Evolutionary conservation across 1,140 invertebrate genomes (phyloP), one percentile per base, ranked within the genome.

Genomic region (Venustaconcha ellipsiformis): DNA sequence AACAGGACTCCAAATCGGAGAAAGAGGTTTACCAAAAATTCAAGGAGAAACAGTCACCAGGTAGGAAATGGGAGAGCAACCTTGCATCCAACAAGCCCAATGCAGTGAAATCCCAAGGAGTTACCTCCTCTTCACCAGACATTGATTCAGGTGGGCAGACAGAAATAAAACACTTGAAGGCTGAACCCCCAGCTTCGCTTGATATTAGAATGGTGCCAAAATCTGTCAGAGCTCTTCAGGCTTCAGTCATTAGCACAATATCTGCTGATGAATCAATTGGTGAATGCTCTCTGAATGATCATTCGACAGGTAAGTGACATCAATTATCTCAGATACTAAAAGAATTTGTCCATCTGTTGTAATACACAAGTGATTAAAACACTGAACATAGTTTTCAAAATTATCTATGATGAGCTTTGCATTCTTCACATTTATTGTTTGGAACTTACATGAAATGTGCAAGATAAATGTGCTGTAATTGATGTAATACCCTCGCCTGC

Each of bases 191-290:
- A 20, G 72, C 30, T 5, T 78, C 78, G 1, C 78, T 82, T 58
- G 76, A 80, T 71, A 78, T 80, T 14, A 68, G 73, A n/a, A 69
- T 62, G 14, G 66, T 74, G 23, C 75, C 74, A 62, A 76, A 72
- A 37, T 65, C 72, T 20, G 63, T 83, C n/a, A 55, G 63, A 26
- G 57, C 74, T 12, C 58, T 82, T 17, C 82, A 82, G 30, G 71
- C 76, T 6, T 78, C 79, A 14, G 72, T 78, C n/a, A 80, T 81
- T 57, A 80, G 79, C 73, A 81, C 73, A 23, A 78, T 82, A 20
- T 83, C 82, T 48, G 79, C 76, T 20, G 81, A 83, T 69, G 82
- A 85, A 56, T 82, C 80, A 17, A 83, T 85, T 64, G 84, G 82
- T 57, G 82, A 85, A 57, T 85, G 82, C 62, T 85, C 84, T 15